These are phyloP conservation scores for Brachionus sp. DNA, from an alignment of 1,140 invertebrate genomes.

Conservation along the genomic window DNA sequence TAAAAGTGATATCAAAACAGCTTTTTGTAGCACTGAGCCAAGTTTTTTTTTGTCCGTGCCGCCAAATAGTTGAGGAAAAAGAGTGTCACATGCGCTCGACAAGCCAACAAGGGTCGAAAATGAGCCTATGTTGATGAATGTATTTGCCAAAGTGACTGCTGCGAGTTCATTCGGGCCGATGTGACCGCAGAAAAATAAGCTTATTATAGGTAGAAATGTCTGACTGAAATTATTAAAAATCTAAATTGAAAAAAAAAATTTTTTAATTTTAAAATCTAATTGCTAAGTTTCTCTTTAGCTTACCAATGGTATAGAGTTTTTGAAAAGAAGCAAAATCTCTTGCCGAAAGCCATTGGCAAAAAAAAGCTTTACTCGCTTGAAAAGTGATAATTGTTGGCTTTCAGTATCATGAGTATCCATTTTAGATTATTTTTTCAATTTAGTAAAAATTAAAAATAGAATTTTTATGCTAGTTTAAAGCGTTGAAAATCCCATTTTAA, in stretches of 20 bases:
- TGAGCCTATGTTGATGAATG: conserved; percentile 37
- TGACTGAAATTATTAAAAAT: conserved; percentile 39
- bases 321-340: neutral
- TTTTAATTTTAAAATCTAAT: neutral
- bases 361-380: neutral
- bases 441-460: neutral
- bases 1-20: neutral
- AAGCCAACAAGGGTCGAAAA: conserved; percentile 13
- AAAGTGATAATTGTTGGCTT: neutral
- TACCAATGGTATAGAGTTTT: neutral
- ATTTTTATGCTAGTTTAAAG: neutral
- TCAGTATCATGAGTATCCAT: neutral
- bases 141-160: conserved; percentile 26
- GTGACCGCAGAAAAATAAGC: conserved; percentile 34
- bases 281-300: neutral
- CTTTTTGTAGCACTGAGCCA: conserved; percentile 33
- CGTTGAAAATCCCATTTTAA: neutral
- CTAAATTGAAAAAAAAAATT: neutral
- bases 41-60: conserved; percentile 16
- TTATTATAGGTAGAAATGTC: conserved; percentile 29
- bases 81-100: conserved; percentile 33
- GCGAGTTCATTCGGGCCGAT: conserved; percentile 26
- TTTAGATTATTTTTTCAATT: neutral
- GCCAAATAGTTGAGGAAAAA: conserved; percentile 26
- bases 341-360: neutral